phyloP scores from a whole-genome alignment of 2,888 invertebrate species.

The Phymatocera aterrima region DNA sequence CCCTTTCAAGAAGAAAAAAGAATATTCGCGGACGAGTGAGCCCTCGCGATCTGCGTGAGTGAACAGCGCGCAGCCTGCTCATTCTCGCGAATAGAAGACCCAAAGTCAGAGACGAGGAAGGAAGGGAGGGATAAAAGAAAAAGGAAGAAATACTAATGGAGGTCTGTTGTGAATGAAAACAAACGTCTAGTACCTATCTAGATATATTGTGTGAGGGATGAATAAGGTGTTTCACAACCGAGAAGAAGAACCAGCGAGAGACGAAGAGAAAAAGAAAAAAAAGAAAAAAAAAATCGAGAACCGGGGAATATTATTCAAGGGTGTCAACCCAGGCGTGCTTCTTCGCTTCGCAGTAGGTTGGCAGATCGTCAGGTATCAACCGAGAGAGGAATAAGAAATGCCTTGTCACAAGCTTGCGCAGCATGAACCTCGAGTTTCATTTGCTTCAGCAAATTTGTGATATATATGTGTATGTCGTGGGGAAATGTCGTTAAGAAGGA shows the following conservation, averaged over 20 bases:
- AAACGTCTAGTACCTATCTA: background rate
- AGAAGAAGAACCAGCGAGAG: background rate
- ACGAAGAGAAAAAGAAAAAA: background rate
- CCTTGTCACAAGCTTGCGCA: background rate
- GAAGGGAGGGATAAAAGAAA: background rate
- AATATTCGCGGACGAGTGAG: conserved; percentile 15
- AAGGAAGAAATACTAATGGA: conserved; percentile 29
- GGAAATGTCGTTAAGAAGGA: no score
- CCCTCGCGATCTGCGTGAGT: conserved; percentile 13
- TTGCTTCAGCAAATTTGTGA: no score
- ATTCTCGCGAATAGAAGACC: background rate
- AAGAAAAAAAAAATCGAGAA: background rate
- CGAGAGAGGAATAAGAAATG: background rate
- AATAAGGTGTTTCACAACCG: conserved; percentile 19
- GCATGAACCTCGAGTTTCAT: background rate
- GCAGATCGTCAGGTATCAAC: conserved; percentile 1
- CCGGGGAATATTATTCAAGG: conserved; percentile 11
- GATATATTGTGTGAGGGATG: background rate
- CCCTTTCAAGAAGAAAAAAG: background rate
- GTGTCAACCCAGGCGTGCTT: conserved; percentile 19
- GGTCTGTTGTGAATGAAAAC: conserved; percentile 36
- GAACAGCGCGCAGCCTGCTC: background rate
- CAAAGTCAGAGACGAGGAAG: background rate
- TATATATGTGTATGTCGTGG: no score
- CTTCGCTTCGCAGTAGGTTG: background rate